Evolutionary conservation across 2,888 invertebrate genomes (phyloP), one percentile per base, ranked within the genome.

Genomic region (Sinelater perroti): DNA sequence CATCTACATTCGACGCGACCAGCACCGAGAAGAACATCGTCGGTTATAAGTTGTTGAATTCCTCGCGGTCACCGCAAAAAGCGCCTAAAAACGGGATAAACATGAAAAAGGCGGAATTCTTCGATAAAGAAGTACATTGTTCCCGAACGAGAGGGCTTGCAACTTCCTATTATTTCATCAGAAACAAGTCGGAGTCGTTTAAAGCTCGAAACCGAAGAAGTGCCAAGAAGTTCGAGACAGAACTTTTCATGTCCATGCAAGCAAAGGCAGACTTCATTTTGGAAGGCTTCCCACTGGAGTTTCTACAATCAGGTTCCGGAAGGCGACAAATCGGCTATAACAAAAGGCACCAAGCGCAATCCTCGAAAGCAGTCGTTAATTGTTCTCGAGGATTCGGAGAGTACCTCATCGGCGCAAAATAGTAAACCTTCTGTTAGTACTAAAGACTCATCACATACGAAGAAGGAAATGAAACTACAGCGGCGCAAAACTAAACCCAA

Each of bases 81-180:
- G 24, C 5, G 13, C 3, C 4, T 24, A 47, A 20, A 31, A 18
- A 49, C 6, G 2, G 8, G 10, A 18, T 17, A n/a, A 26, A 26
- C 16, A 2, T n/a, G 6, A 33, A 1, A 57, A 31, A 14, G 3
- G 36, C 14, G 24, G 33, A 10, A 46, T 13, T 33, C 20, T 47
- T 21, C 26, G 50, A 40, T 35, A 49, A 28, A 26, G 60, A 58
- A 42, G 28, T 56, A 16, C 44, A 50, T 26, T 61, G 57, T 28
- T 59, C 66, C 6, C 46, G 67, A 44, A 65, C 61, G 6, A 57
- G 56, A 52, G 65, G 64, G 6, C 46, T 65, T 17, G 30, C 62
- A n/a, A 65, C 63, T 6, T 50, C 61, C 20, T 67, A 60, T 52
- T 67, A 67, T 42, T 28, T 61, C 20, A 30, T 46, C 3, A 49